A percentile compares a stretch with the other conserved stretches of the same genome.
These are phyloP conservation scores for Aphrophora alni DNA, from an alignment of 2,888 invertebrate genomes.

Conservation along the genomic window DNA sequence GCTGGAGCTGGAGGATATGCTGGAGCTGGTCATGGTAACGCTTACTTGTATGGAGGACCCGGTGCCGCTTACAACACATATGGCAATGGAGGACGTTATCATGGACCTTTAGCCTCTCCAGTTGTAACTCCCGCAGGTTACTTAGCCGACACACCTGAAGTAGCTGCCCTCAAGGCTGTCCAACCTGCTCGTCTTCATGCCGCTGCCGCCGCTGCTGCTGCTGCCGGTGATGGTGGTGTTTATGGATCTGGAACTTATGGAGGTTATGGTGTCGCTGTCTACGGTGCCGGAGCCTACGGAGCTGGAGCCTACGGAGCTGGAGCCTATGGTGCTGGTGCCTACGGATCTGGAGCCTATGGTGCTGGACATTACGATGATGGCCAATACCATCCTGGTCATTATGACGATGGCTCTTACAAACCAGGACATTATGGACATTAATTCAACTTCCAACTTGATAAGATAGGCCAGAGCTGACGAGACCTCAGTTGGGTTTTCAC, in stretches of 20 bases:
- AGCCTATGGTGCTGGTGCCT: not conserved
- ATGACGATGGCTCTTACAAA: too few relatives aligned
- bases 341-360: not conserved
- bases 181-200: not conserved
- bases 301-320: not conserved
- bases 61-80: not conserved
- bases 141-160: not conserved
- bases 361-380: not conserved
- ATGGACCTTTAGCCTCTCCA: not conserved
- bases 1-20: too few relatives aligned
- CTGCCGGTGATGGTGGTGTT: not conserved
- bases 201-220: not conserved
- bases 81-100: not conserved
- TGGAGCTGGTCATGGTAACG: not conserved
- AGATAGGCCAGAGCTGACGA: not conserved
- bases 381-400: too few relatives aligned
- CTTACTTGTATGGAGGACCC: not conserved
- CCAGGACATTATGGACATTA: not conserved
- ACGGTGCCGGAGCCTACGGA: not conserved
- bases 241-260: not conserved
- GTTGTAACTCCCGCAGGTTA: not conserved
- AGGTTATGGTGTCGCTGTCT: not conserved
- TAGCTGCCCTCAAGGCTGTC: not conserved
- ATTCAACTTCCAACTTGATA: not conserved
- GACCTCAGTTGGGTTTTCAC: not conserved